Conservation (phyloP, 2,797 vertebrate species). For the Liasis olivaceus region DNA sequence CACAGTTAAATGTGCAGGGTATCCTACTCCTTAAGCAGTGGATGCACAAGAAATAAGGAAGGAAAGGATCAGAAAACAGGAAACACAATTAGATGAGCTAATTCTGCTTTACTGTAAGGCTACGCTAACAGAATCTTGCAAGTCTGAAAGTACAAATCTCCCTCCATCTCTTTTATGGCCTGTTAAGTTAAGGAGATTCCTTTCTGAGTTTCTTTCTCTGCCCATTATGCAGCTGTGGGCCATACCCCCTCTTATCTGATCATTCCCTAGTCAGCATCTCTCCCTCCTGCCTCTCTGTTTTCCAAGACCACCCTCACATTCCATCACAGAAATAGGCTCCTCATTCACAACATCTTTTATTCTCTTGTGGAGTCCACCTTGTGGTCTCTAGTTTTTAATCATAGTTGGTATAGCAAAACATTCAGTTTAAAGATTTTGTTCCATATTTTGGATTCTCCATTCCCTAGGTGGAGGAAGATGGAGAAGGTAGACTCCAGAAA, state of each 20-base stretch:
- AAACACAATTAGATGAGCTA: background rate
- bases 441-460: background rate
- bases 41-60: background rate
- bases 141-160: too few species aligned
- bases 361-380: background rate
- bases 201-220: too few species aligned
- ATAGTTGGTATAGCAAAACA: background rate
- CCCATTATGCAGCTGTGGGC: too few species aligned
- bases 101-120: background rate
- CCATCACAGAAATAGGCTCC: too few species aligned
- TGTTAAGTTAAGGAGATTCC: too few species aligned
- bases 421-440: background rate
- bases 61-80: background rate
- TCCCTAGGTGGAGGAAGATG: background rate
- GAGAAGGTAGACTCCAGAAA: background rate
- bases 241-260: too few species aligned
- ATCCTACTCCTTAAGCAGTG: background rate
- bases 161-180: too few species aligned
- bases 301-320: too few species aligned
- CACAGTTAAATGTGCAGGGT: background rate
- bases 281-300: too few species aligned
- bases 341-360: background rate
- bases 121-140: too few species aligned
- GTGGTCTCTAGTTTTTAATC: background rate
- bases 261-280: too few species aligned